Evolutionary conservation across 2,113 vertebrate genomes (phyloP).

Genomic region (Rattus rattus): DNA sequence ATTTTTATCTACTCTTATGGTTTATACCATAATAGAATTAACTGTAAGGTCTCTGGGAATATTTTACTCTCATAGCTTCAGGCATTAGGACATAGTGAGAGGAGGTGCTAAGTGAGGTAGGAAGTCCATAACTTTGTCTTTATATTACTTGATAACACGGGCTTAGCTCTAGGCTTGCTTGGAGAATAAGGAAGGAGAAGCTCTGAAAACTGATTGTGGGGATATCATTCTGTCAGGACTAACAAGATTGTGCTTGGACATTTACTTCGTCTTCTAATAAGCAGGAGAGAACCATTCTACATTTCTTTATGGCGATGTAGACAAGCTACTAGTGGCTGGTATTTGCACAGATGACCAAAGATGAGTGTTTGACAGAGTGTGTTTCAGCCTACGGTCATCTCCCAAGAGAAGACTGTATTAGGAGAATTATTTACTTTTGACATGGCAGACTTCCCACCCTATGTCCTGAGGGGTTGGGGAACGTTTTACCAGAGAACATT

Average conservation of each 20-base stretch:
- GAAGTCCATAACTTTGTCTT: not conserved
- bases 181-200: not conserved
- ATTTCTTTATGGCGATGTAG: not conserved
- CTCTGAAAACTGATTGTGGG: not conserved
- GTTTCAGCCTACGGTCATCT: not conserved
- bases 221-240: not conserved
- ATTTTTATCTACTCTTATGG: slow-evolving; percentile 35
- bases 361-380: not conserved
- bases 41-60: not conserved
- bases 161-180: not conserved
- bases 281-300: not conserved
- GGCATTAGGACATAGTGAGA: slow-evolving; percentile 17
- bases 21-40: slow-evolving; percentile 14
- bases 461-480: not conserved
- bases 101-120: slow-evolving; percentile 8
- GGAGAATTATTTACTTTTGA: not conserved
- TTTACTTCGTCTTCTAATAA: not conserved
- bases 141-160: slow-evolving; percentile 6
- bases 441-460: not conserved
- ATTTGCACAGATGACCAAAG: not conserved
- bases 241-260: slow-evolving; percentile 17
- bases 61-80: slow-evolving; percentile 37
- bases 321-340: not conserved
- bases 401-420: not conserved
- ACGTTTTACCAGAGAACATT: slow-evolving; percentile 33